Evolutionary conservation across 2,113 vertebrate species (phyloP).

Genomic region (Cygnus atratus): DNA sequence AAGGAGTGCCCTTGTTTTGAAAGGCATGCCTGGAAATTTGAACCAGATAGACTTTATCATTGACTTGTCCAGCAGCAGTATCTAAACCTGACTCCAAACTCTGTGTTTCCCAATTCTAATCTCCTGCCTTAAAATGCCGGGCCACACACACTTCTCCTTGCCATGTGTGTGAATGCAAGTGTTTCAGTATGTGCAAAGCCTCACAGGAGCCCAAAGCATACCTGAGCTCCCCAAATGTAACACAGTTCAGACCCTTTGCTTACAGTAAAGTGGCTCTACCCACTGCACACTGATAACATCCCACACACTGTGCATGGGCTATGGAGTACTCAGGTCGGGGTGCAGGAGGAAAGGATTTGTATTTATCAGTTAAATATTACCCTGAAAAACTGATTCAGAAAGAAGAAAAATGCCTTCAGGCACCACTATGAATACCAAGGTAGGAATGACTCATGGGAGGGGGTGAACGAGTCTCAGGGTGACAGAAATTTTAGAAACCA

Average conservation of each 20-base stretch:
- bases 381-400: background rate
- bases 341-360: background rate
- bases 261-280: background rate
- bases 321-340: background rate
- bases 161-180: background rate
- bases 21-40: background rate
- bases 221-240: accelerated
- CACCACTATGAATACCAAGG: background rate
- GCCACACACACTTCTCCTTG: background rate
- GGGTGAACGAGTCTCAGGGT: background rate
- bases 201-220: background rate
- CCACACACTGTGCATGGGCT: accelerated
- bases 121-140: background rate
- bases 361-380: slow-evolving; percentile 11
- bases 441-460: background rate
- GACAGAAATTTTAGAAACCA: background rate
- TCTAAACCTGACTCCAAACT: background rate
- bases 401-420: background rate
- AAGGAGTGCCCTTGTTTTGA: accelerated
- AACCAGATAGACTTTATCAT: background rate
- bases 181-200: background rate
- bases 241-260: no score
- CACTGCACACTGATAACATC: background rate
- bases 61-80: background rate
- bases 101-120: background rate